Conservation (phyloP, 2,888 invertebrate species). For the Sinhomidia bicolor region DNA sequence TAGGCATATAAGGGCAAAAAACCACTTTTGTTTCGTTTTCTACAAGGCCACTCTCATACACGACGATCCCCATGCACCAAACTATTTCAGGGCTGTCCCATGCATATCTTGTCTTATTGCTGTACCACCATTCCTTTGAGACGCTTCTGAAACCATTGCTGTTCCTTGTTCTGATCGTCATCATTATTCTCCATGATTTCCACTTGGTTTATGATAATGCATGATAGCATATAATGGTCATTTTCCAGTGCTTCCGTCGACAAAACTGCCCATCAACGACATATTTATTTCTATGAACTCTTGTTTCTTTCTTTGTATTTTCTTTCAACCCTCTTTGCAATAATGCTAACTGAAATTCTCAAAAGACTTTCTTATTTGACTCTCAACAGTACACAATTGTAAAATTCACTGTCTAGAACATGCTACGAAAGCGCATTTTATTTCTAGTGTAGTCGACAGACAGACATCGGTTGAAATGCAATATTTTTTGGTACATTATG, state of each 20-base stretch:
- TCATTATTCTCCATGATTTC: conserved; percentile 55
- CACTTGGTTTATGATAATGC: conserved; percentile 52
- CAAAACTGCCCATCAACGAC: conserved; percentile 29
- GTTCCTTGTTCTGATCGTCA: not conserved
- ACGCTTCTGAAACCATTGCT: conserved; percentile 24
- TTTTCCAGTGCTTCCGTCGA: conserved; percentile 26
- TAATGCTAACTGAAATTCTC: not conserved
- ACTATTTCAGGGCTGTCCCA: not conserved
- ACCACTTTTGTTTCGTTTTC: conserved; percentile 21
- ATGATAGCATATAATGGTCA: conserved; percentile 53
- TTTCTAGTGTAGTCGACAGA: too few relatives aligned
- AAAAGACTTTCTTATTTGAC: too few relatives aligned
- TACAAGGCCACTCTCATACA: conserved; percentile 15
- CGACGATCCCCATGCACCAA: too few relatives aligned
- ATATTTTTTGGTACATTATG: too few relatives aligned
- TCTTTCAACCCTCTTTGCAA: not conserved
- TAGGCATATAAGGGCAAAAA: not conserved
- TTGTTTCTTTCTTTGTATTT: not conserved
- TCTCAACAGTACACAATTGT: too few relatives aligned
- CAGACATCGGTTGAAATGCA: too few relatives aligned
- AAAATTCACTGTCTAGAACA: too few relatives aligned
- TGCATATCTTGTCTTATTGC: not conserved
- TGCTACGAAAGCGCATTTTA: too few relatives aligned
- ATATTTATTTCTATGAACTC: conserved; percentile 46
- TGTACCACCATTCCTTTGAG: too few relatives aligned